These are phyloP conservation scores for Salvator merianae DNA, from an alignment of 2,113 vertebrate species.

Conservation along the genomic window DNA sequence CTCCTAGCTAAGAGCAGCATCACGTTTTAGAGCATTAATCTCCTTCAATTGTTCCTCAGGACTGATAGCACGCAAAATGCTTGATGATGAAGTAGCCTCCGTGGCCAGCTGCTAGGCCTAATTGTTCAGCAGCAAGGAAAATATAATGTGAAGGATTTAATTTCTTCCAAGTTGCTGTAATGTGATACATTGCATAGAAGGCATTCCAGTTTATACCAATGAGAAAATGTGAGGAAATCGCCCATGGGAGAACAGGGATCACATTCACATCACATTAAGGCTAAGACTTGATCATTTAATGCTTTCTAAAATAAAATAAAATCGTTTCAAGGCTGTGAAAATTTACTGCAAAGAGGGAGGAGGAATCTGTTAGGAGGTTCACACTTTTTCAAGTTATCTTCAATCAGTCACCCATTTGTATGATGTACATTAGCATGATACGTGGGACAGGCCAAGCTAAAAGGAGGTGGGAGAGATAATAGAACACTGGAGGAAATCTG, in stretches of 20 bases:
- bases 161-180: slow-evolving; percentile 48
- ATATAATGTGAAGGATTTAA: slow-evolving; percentile 40
- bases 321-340: slow-evolving; percentile 2
- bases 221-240: not conserved
- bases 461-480: not conserved
- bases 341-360: not conserved
- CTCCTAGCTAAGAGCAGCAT: not conserved
- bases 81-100: not conserved
- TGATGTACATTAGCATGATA: not conserved
- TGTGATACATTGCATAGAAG: slow-evolving; percentile 36
- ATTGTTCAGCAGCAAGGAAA: slow-evolving; percentile 32
- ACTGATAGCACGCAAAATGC: not conserved
- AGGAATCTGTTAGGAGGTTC: not conserved
- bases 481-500: not conserved
- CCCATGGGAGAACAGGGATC: slow-evolving; percentile 14
- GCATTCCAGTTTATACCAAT: slow-evolving; percentile 5
- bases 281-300: not conserved
- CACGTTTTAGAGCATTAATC: not conserved
- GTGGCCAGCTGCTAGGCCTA: slow-evolving; percentile 10
- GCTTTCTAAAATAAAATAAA: not conserved
- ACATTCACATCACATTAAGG: not conserved
- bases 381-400: not conserved
- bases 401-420: slow-evolving; percentile 21
- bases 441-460: not conserved
- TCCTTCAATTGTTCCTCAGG: not conserved